These are phyloP conservation scores for Drosophila lutescens DNA, from an alignment of 2,888 invertebrate species.

Conservation along the genomic window DNA sequence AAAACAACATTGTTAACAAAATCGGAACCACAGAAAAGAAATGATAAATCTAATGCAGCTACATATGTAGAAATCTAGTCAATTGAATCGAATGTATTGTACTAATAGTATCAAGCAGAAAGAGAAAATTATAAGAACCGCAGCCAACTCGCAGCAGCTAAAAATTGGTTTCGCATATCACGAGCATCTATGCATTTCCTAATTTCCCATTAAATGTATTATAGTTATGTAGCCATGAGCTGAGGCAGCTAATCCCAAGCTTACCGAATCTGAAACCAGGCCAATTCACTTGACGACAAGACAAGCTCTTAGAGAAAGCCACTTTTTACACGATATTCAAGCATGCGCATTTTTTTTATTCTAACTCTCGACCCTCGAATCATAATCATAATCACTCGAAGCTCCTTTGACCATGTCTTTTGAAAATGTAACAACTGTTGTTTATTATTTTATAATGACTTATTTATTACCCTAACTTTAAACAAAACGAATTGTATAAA, in stretches of 20 bases:
- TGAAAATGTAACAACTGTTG: conserved; percentile 72
- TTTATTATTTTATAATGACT: conserved; percentile 76
- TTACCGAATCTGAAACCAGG: conserved; percentile 44
- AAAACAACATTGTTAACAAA: conserved; percentile 32
- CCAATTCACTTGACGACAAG: conserved; percentile 56
- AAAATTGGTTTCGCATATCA: conserved; percentile 66
- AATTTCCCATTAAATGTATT: conserved; percentile 72
- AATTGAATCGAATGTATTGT: conserved; percentile 78
- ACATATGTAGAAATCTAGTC: conserved; percentile 77
- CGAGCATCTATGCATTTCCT: conserved; percentile 60
- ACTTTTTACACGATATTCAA: conserved; percentile 62
- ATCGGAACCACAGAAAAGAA: conserved; percentile 35
- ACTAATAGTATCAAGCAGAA: conserved; percentile 63
- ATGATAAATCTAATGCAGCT: conserved; percentile 59
- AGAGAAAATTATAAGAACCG: conserved; percentile 33
- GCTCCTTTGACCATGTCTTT: conserved; percentile 55
- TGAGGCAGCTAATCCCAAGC: conserved; percentile 48
- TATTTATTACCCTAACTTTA: conserved; percentile 80
- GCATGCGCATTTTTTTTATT: conserved; percentile 48
- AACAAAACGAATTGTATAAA: conserved; percentile 67
- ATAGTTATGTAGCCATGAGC: conserved; percentile 66
- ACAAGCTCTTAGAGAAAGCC: conserved; percentile 49
- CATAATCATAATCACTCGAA: conserved; percentile 36
- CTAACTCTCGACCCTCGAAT: conserved; percentile 40
- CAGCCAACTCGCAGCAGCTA: conserved; percentile 25